These are phyloP conservation scores for Temnothorax unifasciatus DNA, from an alignment of 2,888 invertebrate genomes.

Conservation along the genomic window DNA sequence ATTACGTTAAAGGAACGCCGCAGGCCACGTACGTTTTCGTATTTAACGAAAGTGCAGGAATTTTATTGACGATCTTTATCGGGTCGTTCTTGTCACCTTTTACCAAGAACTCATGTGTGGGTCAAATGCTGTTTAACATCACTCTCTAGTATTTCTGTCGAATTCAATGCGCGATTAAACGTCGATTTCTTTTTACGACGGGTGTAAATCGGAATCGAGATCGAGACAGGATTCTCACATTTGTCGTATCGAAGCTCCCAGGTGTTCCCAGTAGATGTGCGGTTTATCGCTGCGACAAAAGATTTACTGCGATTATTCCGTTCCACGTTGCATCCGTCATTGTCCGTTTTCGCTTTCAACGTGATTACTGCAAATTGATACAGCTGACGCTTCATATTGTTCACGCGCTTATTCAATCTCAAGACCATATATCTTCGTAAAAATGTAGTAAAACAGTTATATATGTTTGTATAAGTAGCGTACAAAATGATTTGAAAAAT, in stretches of 20 bases:
- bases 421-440: background rate
- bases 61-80: constrained; percentile 46
- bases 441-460: background rate
- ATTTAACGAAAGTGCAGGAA: constrained; percentile 27
- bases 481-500: background rate
- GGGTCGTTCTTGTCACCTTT: background rate
- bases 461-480: background rate
- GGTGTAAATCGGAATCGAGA: constrained; percentile 21
- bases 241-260: background rate
- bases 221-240: constrained; percentile 8
- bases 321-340: background rate
- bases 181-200: constrained; percentile 25
- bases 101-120: background rate
- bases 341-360: constrained; percentile 15
- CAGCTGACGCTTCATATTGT: background rate
- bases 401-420: background rate
- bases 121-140: constrained; percentile 13
- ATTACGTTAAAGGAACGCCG: constrained; percentile 60
- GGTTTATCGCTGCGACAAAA: constrained; percentile 9
- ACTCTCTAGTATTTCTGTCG: constrained; percentile 20
- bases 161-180: constrained; percentile 30
- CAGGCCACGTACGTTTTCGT: constrained; percentile 5
- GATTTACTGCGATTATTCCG: background rate
- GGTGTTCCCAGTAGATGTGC: constrained; percentile 9
- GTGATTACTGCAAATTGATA: background rate